phyloP scores from a whole-genome alignment of 2,113 vertebrate genomes.

The Rhipidura dahli region DNA sequence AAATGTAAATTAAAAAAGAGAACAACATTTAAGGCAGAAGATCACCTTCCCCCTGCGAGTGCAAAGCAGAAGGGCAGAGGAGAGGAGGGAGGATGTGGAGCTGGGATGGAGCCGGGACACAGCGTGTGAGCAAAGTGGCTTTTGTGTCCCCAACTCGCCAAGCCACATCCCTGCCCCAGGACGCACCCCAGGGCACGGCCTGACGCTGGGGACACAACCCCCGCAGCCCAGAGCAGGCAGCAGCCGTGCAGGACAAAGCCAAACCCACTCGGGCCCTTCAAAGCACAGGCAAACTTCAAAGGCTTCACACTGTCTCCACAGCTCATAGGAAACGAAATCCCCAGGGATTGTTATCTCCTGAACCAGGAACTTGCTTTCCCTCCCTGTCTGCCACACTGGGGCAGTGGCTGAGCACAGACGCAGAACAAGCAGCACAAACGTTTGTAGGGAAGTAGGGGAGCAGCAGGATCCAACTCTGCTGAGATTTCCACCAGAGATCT shows the following conservation, averaged over 20 bases:
- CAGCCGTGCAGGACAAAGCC: not conserved
- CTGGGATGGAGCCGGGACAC: rapidly evolving
- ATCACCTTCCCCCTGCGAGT: not conserved
- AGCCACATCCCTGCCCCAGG: not conserved
- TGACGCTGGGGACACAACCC: rapidly evolving
- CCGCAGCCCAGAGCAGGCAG: not conserved
- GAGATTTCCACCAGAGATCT: not conserved
- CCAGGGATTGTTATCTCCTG: not conserved
- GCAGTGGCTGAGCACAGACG: not conserved
- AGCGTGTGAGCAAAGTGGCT: not conserved
- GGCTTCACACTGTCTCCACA: not conserved
- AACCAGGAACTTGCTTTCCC: rapidly evolving
- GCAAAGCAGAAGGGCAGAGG: not conserved
- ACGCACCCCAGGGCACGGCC: rapidly evolving
- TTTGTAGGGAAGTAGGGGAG: not conserved
- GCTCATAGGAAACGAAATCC: not conserved
- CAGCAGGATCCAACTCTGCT: not conserved
- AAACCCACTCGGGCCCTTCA: rapidly evolving
- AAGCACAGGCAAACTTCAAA: not conserved
- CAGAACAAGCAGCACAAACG: not conserved
- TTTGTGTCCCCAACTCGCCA: not conserved
- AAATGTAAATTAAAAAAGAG: not conserved
- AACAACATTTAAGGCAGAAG: not conserved
- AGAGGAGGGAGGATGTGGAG: not conserved
- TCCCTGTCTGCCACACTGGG: not conserved